Percentiles rank a stretch among this genome's conserved stretches.
These are phyloP conservation scores for Esox lucius DNA, from an alignment of 2,797 vertebrate species.

Conservation along the genomic window DNA sequence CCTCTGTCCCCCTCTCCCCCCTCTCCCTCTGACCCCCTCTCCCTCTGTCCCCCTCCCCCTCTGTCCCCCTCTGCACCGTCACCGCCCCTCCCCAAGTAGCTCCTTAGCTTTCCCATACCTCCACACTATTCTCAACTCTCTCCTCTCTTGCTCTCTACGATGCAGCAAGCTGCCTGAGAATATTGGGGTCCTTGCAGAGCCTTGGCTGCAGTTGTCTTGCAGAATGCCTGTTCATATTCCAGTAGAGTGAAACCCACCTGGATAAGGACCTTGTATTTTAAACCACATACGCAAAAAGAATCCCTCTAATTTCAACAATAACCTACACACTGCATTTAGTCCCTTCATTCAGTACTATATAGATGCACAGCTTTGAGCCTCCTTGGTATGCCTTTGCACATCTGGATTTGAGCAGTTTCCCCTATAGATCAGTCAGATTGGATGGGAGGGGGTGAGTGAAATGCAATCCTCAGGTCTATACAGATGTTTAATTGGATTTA, in stretches of 20 bases:
- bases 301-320: not conserved
- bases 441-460: too few species aligned
- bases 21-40: not conserved
- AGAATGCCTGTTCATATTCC: conserved; percentile 14
- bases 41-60: not conserved
- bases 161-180: conserved; percentile 15
- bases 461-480: too few species aligned
- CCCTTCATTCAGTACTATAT: too few species aligned
- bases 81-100: not conserved
- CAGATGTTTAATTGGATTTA: too few species aligned
- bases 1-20: too few species aligned
- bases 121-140: not conserved
- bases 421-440: too few species aligned
- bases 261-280: not conserved
- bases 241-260: not conserved
- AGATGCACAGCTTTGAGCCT: too few species aligned
- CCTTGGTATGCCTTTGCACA: too few species aligned
- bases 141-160: not conserved
- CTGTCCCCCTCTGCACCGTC: too few species aligned
- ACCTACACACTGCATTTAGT: not conserved
- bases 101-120: not conserved
- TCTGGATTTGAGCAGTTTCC: too few species aligned
- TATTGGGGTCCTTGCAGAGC: conserved; percentile 16
- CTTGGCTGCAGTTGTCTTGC: conserved; percentile 11
- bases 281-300: not conserved